Conservation (phyloP, 2,113 vertebrate genomes). For the Oophaga pumilio region DNA sequence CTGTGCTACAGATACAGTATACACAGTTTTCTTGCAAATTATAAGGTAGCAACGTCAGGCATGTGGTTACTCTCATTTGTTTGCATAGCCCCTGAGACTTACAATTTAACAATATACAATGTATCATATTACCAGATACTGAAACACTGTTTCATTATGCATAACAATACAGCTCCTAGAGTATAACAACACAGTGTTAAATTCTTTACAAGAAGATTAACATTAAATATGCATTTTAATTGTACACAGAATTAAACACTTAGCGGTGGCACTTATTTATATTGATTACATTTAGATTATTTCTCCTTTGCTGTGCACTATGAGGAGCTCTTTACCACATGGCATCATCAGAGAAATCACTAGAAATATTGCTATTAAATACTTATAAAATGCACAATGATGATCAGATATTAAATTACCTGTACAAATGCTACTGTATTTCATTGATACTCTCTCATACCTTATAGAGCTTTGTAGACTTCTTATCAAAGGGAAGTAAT, state of each 20-base stretch:
- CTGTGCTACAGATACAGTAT: background rate
- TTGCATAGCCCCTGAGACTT: background rate
- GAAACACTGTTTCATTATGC: constrained; percentile 11
- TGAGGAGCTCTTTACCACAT: background rate
- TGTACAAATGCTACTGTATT: background rate
- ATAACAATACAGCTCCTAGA: background rate
- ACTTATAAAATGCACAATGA: background rate
- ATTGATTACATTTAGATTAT: constrained; percentile 14
- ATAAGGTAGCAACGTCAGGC: background rate
- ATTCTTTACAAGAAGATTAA: background rate
- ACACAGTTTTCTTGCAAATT: background rate
- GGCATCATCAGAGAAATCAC: background rate
- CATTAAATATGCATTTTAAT: constrained; percentile 28
- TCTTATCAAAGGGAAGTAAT: background rate
- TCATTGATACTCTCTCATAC: too few relatives aligned
- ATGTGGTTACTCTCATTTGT: background rate
- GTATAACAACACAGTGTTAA: background rate
- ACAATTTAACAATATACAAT: background rate
- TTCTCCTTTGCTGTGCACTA: background rate
- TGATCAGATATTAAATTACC: background rate
- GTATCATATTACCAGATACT: background rate
- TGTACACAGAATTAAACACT: background rate
- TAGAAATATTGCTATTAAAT: background rate
- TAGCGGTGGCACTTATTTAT: background rate
- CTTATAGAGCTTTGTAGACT: background rate